Evolutionary conservation across 2,797 vertebrate genomes (phyloP).

Genomic region (Garrulus glandarius): DNA sequence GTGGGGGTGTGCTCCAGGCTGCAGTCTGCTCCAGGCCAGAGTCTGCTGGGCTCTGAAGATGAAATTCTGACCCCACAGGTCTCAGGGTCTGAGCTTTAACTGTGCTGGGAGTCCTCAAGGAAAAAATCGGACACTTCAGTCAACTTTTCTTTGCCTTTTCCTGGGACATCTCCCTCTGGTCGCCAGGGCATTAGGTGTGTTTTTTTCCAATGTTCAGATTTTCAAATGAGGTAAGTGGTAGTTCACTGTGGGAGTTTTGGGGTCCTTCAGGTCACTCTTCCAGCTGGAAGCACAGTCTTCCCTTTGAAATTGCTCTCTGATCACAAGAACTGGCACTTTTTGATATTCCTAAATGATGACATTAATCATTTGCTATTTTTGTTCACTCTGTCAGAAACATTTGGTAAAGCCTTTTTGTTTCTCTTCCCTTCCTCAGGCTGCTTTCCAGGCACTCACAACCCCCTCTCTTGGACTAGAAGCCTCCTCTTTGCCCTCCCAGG

Average conservation of each 20-base stretch:
- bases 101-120: not conserved
- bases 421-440: not conserved
- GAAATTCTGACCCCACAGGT: not conserved
- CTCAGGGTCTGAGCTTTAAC: not conserved
- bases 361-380: not conserved
- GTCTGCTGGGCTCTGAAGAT: not conserved
- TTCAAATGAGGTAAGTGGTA: not conserved
- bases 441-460: not conserved
- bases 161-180: not conserved
- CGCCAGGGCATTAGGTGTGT: fast-evolving
- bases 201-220: not conserved
- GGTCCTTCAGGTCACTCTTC: not conserved
- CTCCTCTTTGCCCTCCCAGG: not conserved
- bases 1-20: not conserved
- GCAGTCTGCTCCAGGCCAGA: not conserved
- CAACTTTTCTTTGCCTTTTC: not conserved
- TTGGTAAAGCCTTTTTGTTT: not conserved
- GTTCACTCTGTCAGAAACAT: not conserved
- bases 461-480: not conserved
- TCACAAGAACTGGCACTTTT: not conserved
- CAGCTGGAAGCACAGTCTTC: not conserved
- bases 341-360: not conserved
- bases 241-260: not conserved
- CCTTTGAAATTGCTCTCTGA: not conserved
- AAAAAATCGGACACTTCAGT: not conserved